These are phyloP conservation scores for Pelobates cultripes DNA, from an alignment of 2,797 vertebrate species.

Conservation along the genomic window DNA sequence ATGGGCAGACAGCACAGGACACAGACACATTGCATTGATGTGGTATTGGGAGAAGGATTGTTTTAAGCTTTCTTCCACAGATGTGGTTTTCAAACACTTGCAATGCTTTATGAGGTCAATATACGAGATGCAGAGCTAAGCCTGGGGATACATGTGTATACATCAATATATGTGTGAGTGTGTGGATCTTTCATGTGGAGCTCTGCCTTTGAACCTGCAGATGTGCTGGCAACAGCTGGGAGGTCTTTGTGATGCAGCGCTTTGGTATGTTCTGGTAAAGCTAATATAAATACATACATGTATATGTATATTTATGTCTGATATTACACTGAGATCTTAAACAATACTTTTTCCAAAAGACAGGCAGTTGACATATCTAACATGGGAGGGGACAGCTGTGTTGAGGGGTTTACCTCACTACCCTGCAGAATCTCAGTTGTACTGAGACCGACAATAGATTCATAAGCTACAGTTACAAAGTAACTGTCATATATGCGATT, in stretches of 20 bases:
- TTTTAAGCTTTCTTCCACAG: slow-evolving; percentile 16
- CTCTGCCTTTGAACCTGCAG: slow-evolving; percentile 48
- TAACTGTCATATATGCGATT: too few relatives aligned
- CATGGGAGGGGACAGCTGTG: too few relatives aligned
- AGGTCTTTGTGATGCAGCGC: slow-evolving; percentile 49
- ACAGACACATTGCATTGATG: slow-evolving; percentile 23
- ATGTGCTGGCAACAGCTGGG: slow-evolving; percentile 51
- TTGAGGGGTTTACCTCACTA: too few relatives aligned
- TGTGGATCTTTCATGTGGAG: slow-evolving; percentile 48
- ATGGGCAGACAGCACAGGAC: background rate
- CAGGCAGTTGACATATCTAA: too few relatives aligned
- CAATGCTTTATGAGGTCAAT: slow-evolving; percentile 36
- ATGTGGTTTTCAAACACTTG: slow-evolving; percentile 37
- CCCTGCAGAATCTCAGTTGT: too few relatives aligned
- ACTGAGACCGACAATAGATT: too few relatives aligned
- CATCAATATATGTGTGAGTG: slow-evolving; percentile 23
- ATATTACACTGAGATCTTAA: background rate
- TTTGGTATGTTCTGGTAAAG: slow-evolving; percentile 50
- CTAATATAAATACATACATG: slow-evolving; percentile 54
- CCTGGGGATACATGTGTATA: slow-evolving; percentile 39
- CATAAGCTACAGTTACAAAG: too few relatives aligned
- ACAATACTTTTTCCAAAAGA: background rate
- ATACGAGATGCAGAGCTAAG: slow-evolving; percentile 11
- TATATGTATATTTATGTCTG: slow-evolving; percentile 35
- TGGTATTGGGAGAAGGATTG: slow-evolving; percentile 5